Base-by-base conservation (phyloP, 2,888 invertebrate species). In the Falcaria lacertinaria region DNA sequence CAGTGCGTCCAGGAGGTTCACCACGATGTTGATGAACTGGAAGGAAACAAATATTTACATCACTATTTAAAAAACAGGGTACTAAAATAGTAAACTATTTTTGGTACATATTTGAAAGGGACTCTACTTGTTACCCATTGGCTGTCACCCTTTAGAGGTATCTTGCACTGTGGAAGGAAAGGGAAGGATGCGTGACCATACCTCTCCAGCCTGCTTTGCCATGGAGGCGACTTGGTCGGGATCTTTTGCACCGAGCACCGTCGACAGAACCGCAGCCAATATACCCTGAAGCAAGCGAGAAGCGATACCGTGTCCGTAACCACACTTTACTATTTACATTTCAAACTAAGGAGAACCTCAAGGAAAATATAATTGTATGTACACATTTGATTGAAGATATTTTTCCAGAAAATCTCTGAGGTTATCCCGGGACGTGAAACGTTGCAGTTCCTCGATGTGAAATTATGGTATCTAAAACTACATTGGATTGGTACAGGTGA, bases 121-220 rank as follows among this genome's bases (percentile, higher is more conserved):
- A 14, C 13, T 33, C 40, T 14, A 37, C 17, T 28, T 6, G 25
- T 37, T 34, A 42, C 42, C 47, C 43, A 43, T 44, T 47, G 44
- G 41, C 37, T 34, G 38, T 43, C n/a, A 13, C 32, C 11, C 16
- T 34, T 28, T 14, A 41, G 37, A 42, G 36, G 19, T 43, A 43
- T 48, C 37, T 37, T 53, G 56, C 55, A 50, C 62, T 69, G 57
- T 69, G 54, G 69, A 70, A 72, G 74, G 76, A 73, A 58, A 73
- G 78, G 84, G 83, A 79, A 79, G 78, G 84, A 72, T 74, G 75
- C 37, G 78, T 73, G 68, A 83, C 92, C 95, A 92, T 94, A 97
- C 97, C 96, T 97, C 96, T 89, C 96, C 95, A 89, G 97, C 96
- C 90, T 97, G 96, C 91, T 96, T 96, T 90, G 96, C 97, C 95